Conservation (phyloP, 2,797 vertebrate genomes). For the Sus cebifrons region DNA sequence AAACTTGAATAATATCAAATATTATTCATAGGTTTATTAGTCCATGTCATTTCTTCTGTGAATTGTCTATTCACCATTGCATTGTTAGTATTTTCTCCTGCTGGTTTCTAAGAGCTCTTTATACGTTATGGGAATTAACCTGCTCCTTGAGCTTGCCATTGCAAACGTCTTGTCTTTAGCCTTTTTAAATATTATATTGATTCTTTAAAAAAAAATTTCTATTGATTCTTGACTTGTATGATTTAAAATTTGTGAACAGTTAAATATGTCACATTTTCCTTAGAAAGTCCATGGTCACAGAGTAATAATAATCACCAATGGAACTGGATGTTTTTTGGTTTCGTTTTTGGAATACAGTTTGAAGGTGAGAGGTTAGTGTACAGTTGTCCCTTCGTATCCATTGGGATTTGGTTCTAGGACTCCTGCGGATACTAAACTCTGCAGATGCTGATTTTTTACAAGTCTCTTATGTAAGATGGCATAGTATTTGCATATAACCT, state of each 20-base stretch:
- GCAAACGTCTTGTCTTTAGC: neutral
- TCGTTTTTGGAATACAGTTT: constrained; percentile 46
- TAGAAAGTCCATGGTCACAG: neutral
- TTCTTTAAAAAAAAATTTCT: neutral
- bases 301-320: constrained; percentile 36
- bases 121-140: neutral
- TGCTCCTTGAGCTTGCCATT: neutral
- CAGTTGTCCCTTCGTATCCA: neutral
- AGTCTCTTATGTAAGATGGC: neutral
- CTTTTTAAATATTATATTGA: constrained; percentile 53
- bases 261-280: neutral
- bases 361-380: neutral
- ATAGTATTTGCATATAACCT: neutral
- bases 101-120: constrained; percentile 32
- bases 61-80: neutral
- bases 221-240: constrained; percentile 46
- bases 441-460: neutral
- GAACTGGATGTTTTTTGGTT: neutral
- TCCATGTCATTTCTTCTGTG: neutral
- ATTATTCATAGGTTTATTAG: constrained; percentile 26
- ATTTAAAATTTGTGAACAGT: neutral
- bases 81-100: neutral
- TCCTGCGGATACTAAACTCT: neutral
- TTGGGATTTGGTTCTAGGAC: neutral
- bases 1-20: neutral